Conservation (phyloP, 2,797 vertebrate genomes). For the Neosilurus mollespiculum region DNA sequence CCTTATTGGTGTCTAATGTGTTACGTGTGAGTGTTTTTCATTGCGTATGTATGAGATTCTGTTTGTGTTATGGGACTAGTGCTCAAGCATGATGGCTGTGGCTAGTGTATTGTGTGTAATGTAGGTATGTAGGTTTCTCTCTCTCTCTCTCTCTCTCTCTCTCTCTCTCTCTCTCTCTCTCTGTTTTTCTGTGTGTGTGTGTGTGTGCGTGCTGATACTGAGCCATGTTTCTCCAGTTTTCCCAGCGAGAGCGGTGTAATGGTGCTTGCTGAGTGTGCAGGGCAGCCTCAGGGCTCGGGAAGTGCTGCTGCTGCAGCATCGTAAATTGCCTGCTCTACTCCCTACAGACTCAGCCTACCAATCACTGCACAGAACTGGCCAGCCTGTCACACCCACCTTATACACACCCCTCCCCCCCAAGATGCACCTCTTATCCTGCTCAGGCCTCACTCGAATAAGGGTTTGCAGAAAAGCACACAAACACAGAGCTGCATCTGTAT, state of each 20-base stretch:
- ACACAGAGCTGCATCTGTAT: slow-evolving; percentile 70
- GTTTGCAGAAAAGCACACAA: slow-evolving; percentile 52
- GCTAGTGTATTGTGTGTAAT: slow-evolving; percentile 1
- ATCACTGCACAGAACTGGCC: slow-evolving; percentile 54
- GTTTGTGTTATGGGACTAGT: slow-evolving; percentile 15
- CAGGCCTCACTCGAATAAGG: slow-evolving; percentile 57
- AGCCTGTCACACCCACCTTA: slow-evolving; percentile 45
- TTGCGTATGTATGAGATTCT: slow-evolving; percentile 3
- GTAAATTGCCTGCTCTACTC: slow-evolving; percentile 58
- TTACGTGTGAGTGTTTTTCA: neutral
- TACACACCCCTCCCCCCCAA: slow-evolving; percentile 50
- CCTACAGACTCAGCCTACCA: slow-evolving; percentile 59
- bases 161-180: no score
- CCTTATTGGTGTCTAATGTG: neutral
- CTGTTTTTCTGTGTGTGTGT: neutral
- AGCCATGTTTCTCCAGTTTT: slow-evolving; percentile 59
- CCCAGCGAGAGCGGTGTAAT: slow-evolving; percentile 69
- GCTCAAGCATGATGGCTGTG: neutral
- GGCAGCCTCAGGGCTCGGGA: slow-evolving; percentile 58
- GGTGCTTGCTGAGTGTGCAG: slow-evolving; percentile 75
- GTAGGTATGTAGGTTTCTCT: neutral
- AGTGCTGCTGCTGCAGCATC: slow-evolving; percentile 51
- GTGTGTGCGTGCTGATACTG: slow-evolving; percentile 24
- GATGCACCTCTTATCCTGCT: slow-evolving; percentile 64
- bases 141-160: no score